phyloP scores from a whole-genome alignment of 2,797 vertebrate species.

The Schizopygopsis pylzovi region DNA sequence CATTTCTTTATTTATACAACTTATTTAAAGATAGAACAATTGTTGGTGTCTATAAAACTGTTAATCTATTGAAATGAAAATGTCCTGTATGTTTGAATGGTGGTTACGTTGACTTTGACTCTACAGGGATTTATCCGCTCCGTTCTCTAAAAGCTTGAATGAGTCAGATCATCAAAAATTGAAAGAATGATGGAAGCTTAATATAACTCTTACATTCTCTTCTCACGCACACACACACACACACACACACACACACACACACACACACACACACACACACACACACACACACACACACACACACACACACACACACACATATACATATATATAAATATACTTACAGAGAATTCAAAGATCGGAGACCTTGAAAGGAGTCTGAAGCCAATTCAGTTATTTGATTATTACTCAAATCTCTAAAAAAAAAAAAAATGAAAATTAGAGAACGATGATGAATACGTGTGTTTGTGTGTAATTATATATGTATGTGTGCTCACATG shows the following conservation, averaged over 20 bases:
- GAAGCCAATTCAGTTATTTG: conserved; percentile 96
- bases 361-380: conserved; percentile 94
- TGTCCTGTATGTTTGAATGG: conserved; percentile 29
- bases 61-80: neutral
- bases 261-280: conserved; percentile 30
- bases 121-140: conserved; percentile 2
- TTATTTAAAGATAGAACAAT: neutral
- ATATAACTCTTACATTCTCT: conserved; percentile 67
- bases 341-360: conserved; percentile 96
- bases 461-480: conserved; percentile 55
- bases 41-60: neutral
- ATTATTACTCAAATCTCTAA: conserved; percentile 95
- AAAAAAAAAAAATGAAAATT: conserved; percentile 30
- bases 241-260: conserved; percentile 30
- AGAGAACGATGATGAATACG: neutral
- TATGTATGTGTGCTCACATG: conserved; percentile 65
- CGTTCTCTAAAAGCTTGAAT: conserved; percentile 58
- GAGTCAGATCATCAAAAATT: conserved; percentile 74
- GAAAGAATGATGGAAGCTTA: conserved; percentile 72
- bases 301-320: conserved; percentile 30
- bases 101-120: neutral
- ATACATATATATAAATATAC: conserved; percentile 50
- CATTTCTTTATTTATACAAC: neutral
- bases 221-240: conserved; percentile 39
- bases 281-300: conserved; percentile 42